Percentiles rank a stretch among this genome's conserved stretches.
Evolutionary conservation across 2,888 invertebrate genomes (phyloP).

Genomic region (Ligdia adustata): DNA sequence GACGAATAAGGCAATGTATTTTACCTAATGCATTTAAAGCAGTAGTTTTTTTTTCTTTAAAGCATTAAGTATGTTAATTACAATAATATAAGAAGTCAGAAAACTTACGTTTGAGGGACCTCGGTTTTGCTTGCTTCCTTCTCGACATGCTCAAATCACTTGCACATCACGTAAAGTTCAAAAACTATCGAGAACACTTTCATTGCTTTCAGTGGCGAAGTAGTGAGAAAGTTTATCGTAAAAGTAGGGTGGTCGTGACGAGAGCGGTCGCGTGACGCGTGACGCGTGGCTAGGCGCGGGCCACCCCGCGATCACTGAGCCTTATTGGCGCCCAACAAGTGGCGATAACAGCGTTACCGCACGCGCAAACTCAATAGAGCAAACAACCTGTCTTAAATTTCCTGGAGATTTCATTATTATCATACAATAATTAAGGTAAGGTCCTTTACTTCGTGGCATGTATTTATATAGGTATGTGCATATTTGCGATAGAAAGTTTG

Average conservation of each 20-base stretch:
- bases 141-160: constrained; percentile 81
- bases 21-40: too few species aligned
- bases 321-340: constrained; percentile 82
- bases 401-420: background rate
- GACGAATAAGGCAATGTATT: too few species aligned
- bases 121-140: constrained; percentile 88
- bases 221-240: constrained; percentile 62
- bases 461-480: too few species aligned
- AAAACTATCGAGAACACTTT: constrained; percentile 10
- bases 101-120: constrained; percentile 87
- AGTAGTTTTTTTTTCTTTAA: too few species aligned
- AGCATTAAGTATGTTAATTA: too few species aligned
- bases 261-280: constrained; percentile 35
- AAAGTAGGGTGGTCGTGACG: constrained; percentile 39
- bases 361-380: constrained; percentile 74
- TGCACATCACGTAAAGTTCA: constrained; percentile 6
- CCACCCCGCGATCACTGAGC: constrained; percentile 74
- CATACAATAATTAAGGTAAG: background rate
- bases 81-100: too few species aligned
- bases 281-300: constrained; percentile 62
- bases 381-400: constrained; percentile 20
- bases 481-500: too few species aligned
- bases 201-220: constrained; percentile 7
- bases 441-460: too few species aligned
- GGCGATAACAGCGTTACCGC: constrained; percentile 73